Evolutionary conservation across 2,797 vertebrate species (phyloP).

Genomic region (Champsocephalus esox): DNA sequence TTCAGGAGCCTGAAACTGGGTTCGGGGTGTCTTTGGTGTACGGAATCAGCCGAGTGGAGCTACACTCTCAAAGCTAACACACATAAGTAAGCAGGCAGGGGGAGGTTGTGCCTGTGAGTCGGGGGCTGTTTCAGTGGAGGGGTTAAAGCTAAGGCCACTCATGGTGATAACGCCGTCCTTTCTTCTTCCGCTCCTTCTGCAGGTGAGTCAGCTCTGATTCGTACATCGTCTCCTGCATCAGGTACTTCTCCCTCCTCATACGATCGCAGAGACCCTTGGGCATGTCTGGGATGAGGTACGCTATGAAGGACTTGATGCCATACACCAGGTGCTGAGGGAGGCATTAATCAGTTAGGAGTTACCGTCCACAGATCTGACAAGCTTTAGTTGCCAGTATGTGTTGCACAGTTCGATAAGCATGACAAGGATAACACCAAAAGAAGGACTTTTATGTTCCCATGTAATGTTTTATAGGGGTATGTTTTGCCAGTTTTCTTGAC

Average conservation of each 20-base stretch:
- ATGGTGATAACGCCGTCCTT: slow-evolving; percentile 95
- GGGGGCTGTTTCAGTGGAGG: slow-evolving; percentile 45
- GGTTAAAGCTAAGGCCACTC: slow-evolving; percentile 94
- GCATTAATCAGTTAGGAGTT: slow-evolving; percentile 53
- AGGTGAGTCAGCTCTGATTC: slow-evolving; percentile 97
- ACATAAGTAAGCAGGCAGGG: slow-evolving; percentile 50
- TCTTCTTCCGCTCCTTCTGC: slow-evolving; percentile 95
- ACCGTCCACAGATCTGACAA: slow-evolving; percentile 17
- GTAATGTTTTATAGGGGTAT: not conserved
- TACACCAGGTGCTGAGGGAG: slow-evolving; percentile 95
- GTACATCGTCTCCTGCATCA: slow-evolving; percentile 99
- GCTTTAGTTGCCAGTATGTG: slow-evolving; percentile 19
- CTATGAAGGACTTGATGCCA: slow-evolving; percentile 99
- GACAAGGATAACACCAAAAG: slow-evolving; percentile 16
- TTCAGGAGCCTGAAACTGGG: slow-evolving; percentile 27
- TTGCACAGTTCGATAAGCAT: slow-evolving; percentile 15
- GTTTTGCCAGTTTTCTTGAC: not conserved
- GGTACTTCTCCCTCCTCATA: slow-evolving; percentile 97
- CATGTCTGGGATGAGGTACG: slow-evolving; percentile 98
- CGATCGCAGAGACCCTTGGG: slow-evolving; percentile 96
- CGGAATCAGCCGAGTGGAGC: slow-evolving; percentile 79
- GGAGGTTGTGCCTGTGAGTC: slow-evolving; percentile 43
- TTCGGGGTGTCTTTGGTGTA: slow-evolving; percentile 81
- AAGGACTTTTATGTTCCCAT: slow-evolving; percentile 1
- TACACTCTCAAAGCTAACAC: slow-evolving; percentile 72